Percentiles rank a stretch among this genome's conserved stretches.
Conservation (phyloP, 2,888 invertebrate genomes). For the Carpatolechia fugitivella region DNA sequence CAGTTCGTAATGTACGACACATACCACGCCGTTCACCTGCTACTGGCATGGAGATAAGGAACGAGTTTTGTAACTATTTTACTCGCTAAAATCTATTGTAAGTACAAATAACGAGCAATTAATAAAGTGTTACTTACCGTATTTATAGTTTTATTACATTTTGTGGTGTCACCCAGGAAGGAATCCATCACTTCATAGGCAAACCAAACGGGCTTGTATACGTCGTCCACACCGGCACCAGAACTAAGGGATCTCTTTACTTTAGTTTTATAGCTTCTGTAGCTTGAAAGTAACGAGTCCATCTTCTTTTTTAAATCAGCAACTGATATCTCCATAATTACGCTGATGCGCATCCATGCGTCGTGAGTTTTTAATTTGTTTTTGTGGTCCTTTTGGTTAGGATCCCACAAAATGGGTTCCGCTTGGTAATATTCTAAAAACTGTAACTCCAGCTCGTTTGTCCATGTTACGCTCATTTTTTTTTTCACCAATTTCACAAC, state of each 20-base stretch:
- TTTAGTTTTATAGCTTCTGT: slow-evolving; percentile 3
- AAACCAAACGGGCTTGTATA: slow-evolving; percentile 26
- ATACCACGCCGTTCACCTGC: slow-evolving; percentile 15
- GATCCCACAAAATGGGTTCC: slow-evolving; percentile 2
- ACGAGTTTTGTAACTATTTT: neutral
- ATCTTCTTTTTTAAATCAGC: neutral
- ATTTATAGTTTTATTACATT: slow-evolving; percentile 8
- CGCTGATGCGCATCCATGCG: slow-evolving; percentile 6
- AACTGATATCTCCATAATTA: neutral
- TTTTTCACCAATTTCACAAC: too few species aligned
- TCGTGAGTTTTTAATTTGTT: slow-evolving; percentile 6
- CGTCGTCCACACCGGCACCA: slow-evolving; percentile 19
- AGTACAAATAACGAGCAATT: neutral
- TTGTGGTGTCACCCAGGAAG: slow-evolving; percentile 12
- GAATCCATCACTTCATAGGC: slow-evolving; percentile 23
- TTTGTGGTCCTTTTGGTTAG: neutral
- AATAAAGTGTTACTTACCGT: slow-evolving; percentile 6
- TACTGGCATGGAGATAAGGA: neutral
- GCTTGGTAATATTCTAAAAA: neutral
- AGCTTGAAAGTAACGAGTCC: neutral
- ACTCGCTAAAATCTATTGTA: neutral
- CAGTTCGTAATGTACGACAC: slow-evolving; percentile 16
- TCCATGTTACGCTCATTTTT: slow-evolving; percentile 5
- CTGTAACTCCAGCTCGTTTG: neutral
- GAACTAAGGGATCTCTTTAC: slow-evolving; percentile 9